phyloP scores from a whole-genome alignment of 2,888 invertebrate genomes.

The Psylliodes chrysocephalus region DNA sequence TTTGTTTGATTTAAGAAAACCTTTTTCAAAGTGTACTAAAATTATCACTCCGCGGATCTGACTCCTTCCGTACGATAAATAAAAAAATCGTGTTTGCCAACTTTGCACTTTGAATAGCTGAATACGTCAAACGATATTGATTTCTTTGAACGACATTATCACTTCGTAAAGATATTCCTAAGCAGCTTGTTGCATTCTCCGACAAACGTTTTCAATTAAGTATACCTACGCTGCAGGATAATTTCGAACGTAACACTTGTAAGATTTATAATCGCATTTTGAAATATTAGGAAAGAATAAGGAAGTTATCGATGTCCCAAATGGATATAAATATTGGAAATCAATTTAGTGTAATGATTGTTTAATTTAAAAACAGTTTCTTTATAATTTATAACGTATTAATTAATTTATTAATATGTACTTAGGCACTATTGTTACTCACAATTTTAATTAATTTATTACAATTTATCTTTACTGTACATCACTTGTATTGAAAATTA shows the following conservation, averaged over 20 bases:
- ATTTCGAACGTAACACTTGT: not conserved
- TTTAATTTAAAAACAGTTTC: not conserved
- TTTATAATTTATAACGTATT: too few relatives aligned
- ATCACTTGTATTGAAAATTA: too few relatives aligned
- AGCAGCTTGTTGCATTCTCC: conserved; percentile 31
- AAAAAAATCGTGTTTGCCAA: conserved; percentile 14
- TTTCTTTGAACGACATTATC: conserved; percentile 15
- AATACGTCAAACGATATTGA: conserved; percentile 30
- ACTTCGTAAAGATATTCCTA: conserved; percentile 21
- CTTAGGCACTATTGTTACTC: not conserved
- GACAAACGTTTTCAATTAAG: conserved; percentile 22
- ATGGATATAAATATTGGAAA: too few relatives aligned
- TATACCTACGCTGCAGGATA: conserved; percentile 30
- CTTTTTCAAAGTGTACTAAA: too few relatives aligned
- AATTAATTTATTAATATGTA: not conserved
- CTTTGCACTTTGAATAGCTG: conserved; percentile 16
- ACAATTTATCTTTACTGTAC: too few relatives aligned
- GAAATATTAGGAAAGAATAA: too few relatives aligned
- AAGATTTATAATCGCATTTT: too few relatives aligned
- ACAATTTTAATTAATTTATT: too few relatives aligned
- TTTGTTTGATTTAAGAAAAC: too few relatives aligned
- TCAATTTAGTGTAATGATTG: too few relatives aligned
- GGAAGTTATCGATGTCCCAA: too few relatives aligned
- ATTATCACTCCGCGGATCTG: not conserved
- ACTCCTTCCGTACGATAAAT: not conserved